These are phyloP conservation scores for Cervus canadensis DNA, from an alignment of 2,113 vertebrate genomes.

Conservation along the genomic window DNA sequence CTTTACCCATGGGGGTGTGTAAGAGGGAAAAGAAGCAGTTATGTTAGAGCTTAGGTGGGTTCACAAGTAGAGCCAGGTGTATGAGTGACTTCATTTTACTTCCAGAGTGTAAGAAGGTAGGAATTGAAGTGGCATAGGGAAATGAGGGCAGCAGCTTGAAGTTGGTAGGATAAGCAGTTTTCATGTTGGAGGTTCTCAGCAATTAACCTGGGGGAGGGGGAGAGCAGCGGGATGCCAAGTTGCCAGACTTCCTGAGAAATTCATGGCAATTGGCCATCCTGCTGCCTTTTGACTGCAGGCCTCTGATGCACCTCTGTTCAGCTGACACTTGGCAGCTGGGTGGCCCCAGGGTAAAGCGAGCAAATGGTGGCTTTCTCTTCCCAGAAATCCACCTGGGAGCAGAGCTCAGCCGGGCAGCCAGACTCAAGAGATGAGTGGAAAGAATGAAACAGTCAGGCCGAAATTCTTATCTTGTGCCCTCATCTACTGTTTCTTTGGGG, in stretches of 20 bases:
- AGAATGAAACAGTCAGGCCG: neutral
- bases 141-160: slow-evolving; percentile 21
- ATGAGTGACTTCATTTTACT: neutral
- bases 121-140: neutral
- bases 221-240: slow-evolving; percentile 67
- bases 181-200: slow-evolving; percentile 51
- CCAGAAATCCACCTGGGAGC: slow-evolving; percentile 51
- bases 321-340: slow-evolving; percentile 72
- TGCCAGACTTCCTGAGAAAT: slow-evolving; percentile 71
- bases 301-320: slow-evolving; percentile 72
- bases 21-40: slow-evolving; percentile 50
- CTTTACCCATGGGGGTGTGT: slow-evolving; percentile 71
- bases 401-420: neutral
- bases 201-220: slow-evolving; percentile 63
- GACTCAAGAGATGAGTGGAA: neutral
- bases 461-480: neutral
- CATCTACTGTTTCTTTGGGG: neutral
- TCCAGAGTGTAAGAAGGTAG: neutral
- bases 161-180: slow-evolving; percentile 51
- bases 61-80: slow-evolving; percentile 39
- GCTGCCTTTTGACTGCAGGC: slow-evolving; percentile 76
- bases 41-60: slow-evolving; percentile 30
- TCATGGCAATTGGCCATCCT: slow-evolving; percentile 71
- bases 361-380: slow-evolving; percentile 62
- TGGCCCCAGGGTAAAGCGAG: slow-evolving; percentile 59